Conservation (phyloP, 2,113 vertebrate species). For the Aythya baeri region DNA sequence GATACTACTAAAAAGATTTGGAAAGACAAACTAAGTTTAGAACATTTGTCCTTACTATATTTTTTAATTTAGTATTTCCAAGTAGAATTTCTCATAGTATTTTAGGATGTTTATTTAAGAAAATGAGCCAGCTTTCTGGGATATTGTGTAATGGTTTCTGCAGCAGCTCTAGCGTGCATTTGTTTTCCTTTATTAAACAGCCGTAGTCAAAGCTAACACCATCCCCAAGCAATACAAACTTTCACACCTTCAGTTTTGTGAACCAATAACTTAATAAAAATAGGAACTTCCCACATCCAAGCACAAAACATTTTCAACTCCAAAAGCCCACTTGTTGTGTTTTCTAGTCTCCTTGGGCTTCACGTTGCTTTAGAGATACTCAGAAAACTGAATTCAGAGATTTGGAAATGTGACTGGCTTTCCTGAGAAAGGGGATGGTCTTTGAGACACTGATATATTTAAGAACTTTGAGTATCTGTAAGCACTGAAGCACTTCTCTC, state of each 20-base stretch:
- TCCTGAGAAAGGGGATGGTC: not conserved
- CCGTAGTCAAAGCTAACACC: not conserved
- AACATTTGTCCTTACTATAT: not conserved
- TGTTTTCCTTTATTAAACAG: not conserved
- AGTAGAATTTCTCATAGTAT: not conserved
- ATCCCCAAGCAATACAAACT: slow-evolving; percentile 5
- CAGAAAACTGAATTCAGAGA: not conserved
- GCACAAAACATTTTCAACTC: not conserved
- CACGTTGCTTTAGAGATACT: not conserved
- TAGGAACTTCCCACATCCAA: rapidly evolving
- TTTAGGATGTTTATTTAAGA: not conserved
- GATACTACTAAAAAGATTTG: not conserved
- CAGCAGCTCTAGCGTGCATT: not conserved
- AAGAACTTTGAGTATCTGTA: not conserved
- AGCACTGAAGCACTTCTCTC: not conserved
- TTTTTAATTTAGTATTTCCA: not conserved
- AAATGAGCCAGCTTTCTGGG: not conserved
- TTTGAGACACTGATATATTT: not conserved
- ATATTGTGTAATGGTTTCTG: not conserved
- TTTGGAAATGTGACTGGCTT: not conserved
- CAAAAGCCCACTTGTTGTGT: not conserved
- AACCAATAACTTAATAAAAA: slow-evolving; percentile 49
- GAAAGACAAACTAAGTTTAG: not conserved
- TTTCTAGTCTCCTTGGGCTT: not conserved
- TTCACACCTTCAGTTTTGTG: not conserved